Base-by-base conservation (phyloP, 1,140 invertebrate genomes). In the Drosophila saltans region DNA sequence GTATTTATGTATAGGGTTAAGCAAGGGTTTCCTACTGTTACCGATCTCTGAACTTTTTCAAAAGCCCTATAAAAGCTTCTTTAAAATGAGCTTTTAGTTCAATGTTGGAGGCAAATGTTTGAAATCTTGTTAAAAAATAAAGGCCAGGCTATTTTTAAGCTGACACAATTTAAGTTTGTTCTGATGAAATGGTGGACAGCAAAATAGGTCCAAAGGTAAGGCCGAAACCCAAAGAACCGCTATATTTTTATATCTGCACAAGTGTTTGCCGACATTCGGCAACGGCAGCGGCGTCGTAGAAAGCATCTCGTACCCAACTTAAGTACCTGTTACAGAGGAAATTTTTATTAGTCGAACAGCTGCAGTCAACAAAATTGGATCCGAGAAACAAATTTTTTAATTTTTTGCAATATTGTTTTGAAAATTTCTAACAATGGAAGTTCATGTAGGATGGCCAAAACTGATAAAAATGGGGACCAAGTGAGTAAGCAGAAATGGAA, bases 361-460 rank as follows among this genome's bases (percentile, higher is more conserved):
- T 33, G 26, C 66, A 58, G 66, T n/a, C 61, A 58, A 69, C 41
- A 24, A 58, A 62, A 66, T 69, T 63, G 57, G 40, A 73, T 28
- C 64, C 71, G 57, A 30, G 26, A 39, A 21, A 65, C 59, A 58
- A n/a, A n/a, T n/a, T 43, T 36, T 39, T 24, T n/a, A 36, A 45
- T 56, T 26, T 7, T 36, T 36, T 36, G 33, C 33, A 36, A 36
- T 36, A 36, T 36, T 36, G 33, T 36, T 36, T 28, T 62, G 9
- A 24, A 30, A 28, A 45, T 16, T 39, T 58, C 33, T 39, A 58
- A 66, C 48, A 33, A 84, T 86, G 83, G 83, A 86, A 3, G 63
- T 86, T 4, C 79, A 88, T 41, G 63, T 86, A 11, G 79, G 74
- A n/a, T 72, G 85, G 67, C 59, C 68, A 0, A 77, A 68, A 24